These are phyloP conservation scores for Spinibarbus caldwelli DNA, from an alignment of 2,797 vertebrate genomes.

Conservation along the genomic window DNA sequence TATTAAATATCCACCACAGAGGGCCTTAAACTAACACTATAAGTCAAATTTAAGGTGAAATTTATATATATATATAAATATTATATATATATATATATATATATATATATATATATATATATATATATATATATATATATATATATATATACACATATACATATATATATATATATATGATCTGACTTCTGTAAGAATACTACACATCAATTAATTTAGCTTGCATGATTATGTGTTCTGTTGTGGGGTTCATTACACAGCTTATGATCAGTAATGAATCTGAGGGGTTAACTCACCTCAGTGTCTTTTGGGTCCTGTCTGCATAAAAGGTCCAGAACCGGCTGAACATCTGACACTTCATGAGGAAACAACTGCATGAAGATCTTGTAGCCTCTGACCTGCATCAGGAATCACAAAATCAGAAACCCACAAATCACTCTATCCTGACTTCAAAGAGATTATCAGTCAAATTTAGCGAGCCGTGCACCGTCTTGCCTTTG, in stretches of 20 bases:
- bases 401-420: not conserved
- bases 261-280: not conserved
- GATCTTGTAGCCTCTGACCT: constrained; percentile 94
- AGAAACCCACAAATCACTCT: not conserved
- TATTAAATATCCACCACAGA: too few relatives aligned
- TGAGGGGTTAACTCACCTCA: constrained; percentile 75
- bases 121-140: too few relatives aligned
- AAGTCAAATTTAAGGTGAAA: too few relatives aligned
- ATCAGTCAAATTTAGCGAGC: not conserved
- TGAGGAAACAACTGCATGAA: constrained; percentile 94
- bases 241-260: not conserved
- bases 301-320: constrained; percentile 87
- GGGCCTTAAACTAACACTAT: too few relatives aligned
- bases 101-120: too few relatives aligned
- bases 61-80: too few relatives aligned
- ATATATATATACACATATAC: too few relatives aligned
- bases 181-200: too few relatives aligned
- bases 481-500: constrained; percentile 83
- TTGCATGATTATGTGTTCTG: not conserved
- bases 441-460: not conserved
- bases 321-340: constrained; percentile 86
- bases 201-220: not conserved
- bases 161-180: too few relatives aligned
- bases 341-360: constrained; percentile 89
- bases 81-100: too few relatives aligned